A percentile compares a stretch with the other conserved stretches of the same genome.
Evolutionary conservation across 2,797 vertebrate species (phyloP).

Genomic region (Tangara arthus): DNA sequence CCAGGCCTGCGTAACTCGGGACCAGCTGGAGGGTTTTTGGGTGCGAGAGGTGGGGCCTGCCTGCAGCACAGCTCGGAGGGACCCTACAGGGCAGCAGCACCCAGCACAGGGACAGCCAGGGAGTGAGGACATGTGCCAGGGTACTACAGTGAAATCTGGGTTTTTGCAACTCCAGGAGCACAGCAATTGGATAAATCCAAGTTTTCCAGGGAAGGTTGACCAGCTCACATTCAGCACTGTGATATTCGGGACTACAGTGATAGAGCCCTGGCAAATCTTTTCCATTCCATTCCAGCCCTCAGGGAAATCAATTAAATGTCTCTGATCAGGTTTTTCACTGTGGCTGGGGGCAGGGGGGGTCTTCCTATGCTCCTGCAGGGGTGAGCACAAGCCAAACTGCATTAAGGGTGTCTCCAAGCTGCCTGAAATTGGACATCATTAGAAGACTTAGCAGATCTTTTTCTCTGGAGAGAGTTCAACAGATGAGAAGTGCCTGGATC

Average conservation of each 20-base stretch:
- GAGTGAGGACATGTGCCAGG: rapidly evolving
- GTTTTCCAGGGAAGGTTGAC: not conserved
- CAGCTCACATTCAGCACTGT: rapidly evolving
- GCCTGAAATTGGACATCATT: not conserved
- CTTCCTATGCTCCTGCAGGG: not conserved
- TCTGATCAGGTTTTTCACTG: not conserved
- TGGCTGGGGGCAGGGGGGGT: rapidly evolving
- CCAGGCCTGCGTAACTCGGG: not conserved
- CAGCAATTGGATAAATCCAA: not conserved
- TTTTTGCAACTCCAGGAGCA: not conserved
- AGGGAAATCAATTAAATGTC: not conserved
- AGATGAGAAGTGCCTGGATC: not conserved
- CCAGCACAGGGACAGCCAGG: rapidly evolving
- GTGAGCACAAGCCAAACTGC: not conserved
- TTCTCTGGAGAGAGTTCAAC: not conserved
- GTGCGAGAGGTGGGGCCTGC: not conserved
- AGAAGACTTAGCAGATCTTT: not conserved
- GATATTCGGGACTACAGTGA: not conserved
- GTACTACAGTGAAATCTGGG: not conserved
- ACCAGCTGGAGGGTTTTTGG: not conserved
- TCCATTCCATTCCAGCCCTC: not conserved
- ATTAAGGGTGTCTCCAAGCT: not conserved
- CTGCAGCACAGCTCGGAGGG: not conserved
- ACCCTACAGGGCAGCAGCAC: not conserved
- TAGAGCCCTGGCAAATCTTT: not conserved